Conservation (phyloP, 2,797 vertebrate genomes). For the Alcedo quadribrachys region DNA sequence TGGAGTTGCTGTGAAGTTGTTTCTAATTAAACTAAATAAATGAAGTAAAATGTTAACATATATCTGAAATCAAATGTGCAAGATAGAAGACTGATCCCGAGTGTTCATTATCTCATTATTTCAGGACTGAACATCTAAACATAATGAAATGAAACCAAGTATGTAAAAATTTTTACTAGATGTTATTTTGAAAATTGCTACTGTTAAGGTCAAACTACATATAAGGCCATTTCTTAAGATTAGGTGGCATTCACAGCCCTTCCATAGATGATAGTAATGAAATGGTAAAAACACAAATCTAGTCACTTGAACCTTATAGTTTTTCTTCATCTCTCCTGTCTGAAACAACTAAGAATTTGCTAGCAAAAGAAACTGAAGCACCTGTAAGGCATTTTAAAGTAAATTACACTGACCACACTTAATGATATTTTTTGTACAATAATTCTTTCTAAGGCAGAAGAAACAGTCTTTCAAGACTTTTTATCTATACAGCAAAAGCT, state of each 20-base stretch:
- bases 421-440: neutral
- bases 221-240: neutral
- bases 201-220: neutral
- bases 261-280: neutral
- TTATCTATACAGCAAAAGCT: neutral
- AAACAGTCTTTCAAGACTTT: neutral
- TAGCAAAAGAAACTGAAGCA: neutral
- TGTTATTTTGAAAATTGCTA: neutral
- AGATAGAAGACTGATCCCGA: neutral
- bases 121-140: neutral
- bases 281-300: neutral
- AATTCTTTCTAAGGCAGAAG: neutral
- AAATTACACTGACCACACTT: neutral
- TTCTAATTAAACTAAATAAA: constrained; percentile 38
- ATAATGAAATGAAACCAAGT: constrained; percentile 17
- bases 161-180: neutral
- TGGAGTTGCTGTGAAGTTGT: neutral
- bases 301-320: neutral
- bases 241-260: neutral
- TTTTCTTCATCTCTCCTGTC: neutral
- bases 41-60: neutral
- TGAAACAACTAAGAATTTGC: neutral
- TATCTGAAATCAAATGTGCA: neutral
- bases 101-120: neutral
- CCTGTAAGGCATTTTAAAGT: neutral